phyloP scores from a whole-genome alignment of 2,113 vertebrate genomes.

The Hippolais icterina region DNA sequence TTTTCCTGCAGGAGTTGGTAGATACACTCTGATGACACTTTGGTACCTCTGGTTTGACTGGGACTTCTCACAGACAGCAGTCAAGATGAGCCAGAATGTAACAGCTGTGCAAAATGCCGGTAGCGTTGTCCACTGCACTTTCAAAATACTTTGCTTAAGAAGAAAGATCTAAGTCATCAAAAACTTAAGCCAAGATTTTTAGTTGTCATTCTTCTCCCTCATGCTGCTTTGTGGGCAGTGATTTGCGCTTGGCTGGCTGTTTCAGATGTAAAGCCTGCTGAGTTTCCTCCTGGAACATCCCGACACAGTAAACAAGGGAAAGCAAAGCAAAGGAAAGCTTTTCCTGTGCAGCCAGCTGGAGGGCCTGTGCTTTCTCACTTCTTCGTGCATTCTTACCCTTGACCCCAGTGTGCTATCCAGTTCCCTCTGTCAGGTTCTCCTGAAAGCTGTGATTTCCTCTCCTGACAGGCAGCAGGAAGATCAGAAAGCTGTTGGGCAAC shows the following conservation, averaged over 20 bases:
- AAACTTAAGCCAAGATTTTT: background rate
- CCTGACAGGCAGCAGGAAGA: constrained; percentile 78
- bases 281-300: constrained; percentile 57
- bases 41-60: background rate
- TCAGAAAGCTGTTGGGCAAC: constrained; percentile 80
- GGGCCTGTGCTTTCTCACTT: constrained; percentile 73
- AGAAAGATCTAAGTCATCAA: background rate
- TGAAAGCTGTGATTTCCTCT: constrained; percentile 77
- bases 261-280: constrained; percentile 16
- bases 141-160: background rate
- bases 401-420: constrained; percentile 73
- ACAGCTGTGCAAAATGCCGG: background rate
- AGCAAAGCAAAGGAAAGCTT: constrained; percentile 36
- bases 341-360: constrained; percentile 71
- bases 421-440: constrained; percentile 68
- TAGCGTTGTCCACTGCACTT: background rate
- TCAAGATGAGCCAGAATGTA: background rate
- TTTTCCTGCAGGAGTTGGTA: background rate
- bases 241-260: background rate
- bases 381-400: constrained; percentile 75
- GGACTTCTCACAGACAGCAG: background rate
- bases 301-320: constrained; percentile 60
- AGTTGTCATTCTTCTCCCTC: background rate
- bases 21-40: background rate
- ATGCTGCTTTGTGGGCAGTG: background rate